Conservation (phyloP, 2,797 vertebrate species). For the Onychomys arenicola region DNA sequence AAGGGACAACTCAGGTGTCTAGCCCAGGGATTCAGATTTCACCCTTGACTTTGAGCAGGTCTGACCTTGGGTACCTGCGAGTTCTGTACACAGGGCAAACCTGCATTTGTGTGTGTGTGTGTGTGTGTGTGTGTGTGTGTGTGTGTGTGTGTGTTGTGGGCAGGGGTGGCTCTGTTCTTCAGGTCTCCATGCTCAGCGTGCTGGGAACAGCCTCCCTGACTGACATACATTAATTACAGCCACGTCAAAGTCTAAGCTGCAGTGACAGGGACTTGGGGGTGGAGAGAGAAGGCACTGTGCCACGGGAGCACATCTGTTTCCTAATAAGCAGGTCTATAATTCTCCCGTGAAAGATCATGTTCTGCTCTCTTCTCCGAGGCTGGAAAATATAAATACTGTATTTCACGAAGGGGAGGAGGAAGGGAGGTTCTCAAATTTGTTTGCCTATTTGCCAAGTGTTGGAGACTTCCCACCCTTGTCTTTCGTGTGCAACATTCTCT, state of each 20-base stretch:
- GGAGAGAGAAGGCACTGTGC: conserved; percentile 84
- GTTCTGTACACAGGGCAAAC: not conserved
- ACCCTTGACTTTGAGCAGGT: not conserved
- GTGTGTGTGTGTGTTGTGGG: not conserved
- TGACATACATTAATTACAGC: conserved; percentile 54
- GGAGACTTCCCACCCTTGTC: conserved; percentile 70
- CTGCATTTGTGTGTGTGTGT: not conserved
- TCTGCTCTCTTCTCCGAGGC: conserved; percentile 77
- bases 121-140: no score
- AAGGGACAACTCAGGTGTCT: conserved; percentile 65
- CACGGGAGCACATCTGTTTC: conserved; percentile 84
- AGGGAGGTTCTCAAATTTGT: conserved; percentile 67
- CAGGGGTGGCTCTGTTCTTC: not conserved
- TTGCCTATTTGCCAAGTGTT: conserved; percentile 68
- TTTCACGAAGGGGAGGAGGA: conserved; percentile 67
- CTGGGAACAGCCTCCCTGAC: not conserved
- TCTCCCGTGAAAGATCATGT: conserved; percentile 84
- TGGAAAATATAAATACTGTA: conserved; percentile 79
- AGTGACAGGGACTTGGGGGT: conserved; percentile 65
- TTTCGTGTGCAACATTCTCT: conserved; percentile 64
- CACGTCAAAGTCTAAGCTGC: conserved; percentile 69
- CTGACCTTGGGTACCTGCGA: not conserved
- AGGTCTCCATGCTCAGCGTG: not conserved
- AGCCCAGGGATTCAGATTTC: not conserved
- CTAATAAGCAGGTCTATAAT: conserved; percentile 80